Evolutionary conservation across 2,113 vertebrate genomes (phyloP).

Genomic region (Glareola pratincola): DNA sequence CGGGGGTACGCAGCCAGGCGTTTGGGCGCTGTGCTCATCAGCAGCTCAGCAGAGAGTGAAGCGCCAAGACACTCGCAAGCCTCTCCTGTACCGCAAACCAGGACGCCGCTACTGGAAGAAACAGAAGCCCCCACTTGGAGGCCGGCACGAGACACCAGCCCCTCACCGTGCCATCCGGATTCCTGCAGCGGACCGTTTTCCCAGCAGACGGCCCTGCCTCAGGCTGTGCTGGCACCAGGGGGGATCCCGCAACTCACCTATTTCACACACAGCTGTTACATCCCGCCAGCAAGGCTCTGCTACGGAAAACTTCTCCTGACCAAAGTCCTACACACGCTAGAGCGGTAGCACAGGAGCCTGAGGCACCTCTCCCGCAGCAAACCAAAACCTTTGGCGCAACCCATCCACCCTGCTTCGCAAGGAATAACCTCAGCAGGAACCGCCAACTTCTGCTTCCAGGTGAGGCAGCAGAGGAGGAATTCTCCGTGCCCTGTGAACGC

Average conservation of each 20-base stretch:
- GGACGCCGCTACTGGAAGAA: rapidly evolving
- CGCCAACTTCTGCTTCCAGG: neutral
- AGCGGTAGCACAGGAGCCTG: neutral
- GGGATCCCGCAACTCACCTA: rapidly evolving
- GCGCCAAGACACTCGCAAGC: neutral
- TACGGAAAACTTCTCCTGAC: neutral
- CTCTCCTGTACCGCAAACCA: neutral
- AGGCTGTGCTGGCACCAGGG: neutral
- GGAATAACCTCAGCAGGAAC: neutral
- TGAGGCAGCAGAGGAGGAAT: neutral
- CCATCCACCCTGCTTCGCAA: neutral
- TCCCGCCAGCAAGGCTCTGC: neutral
- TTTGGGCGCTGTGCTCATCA: neutral
- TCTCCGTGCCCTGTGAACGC: neutral
- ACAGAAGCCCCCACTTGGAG: neutral
- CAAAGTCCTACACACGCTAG: too few relatives aligned
- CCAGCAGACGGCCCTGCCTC: neutral
- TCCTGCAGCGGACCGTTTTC: neutral
- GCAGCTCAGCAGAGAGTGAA: neutral
- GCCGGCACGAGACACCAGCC: neutral
- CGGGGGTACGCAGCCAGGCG: neutral
- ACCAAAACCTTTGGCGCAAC: neutral
- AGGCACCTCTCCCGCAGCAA: neutral
- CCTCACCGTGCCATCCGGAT: neutral
- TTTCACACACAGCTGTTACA: neutral